These are phyloP conservation scores for Copidosoma floridanum DNA, from an alignment of 1,140 invertebrate species.

Conservation along the genomic window DNA sequence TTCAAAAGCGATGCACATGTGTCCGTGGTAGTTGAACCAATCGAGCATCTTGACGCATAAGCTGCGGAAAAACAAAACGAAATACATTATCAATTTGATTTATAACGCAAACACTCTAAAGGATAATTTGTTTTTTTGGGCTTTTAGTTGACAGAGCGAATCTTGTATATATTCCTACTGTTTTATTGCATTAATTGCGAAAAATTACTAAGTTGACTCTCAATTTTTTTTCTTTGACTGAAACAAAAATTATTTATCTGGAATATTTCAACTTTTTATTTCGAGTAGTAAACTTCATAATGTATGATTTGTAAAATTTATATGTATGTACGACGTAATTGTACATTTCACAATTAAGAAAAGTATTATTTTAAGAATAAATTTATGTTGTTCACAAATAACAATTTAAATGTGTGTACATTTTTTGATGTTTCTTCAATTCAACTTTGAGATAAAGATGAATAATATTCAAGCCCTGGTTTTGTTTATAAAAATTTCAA, in stretches of 20 bases:
- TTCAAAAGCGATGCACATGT: conserved; percentile 99
- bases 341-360: conserved; percentile 16
- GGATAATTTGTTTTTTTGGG: too few relatives aligned
- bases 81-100: too few relatives aligned
- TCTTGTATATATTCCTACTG: too few relatives aligned
- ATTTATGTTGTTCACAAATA: conserved; percentile 15
- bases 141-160: too few relatives aligned
- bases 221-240: not conserved
- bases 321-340: not conserved
- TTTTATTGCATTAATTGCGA: not conserved
- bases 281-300: conserved; percentile 1
- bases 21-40: conserved; percentile 99
- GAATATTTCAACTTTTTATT: conserved; percentile 3
- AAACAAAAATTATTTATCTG: conserved; percentile 7
- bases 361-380: conserved; percentile 26
- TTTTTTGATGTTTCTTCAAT: too few relatives aligned
- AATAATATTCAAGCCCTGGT: too few relatives aligned
- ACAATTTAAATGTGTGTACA: too few relatives aligned
- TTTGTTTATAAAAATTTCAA: too few relatives aligned
- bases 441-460: too few relatives aligned
- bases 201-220: conserved; percentile 8
- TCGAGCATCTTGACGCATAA: conserved; percentile 98
- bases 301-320: conserved; percentile 1
- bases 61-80: conserved; percentile 60
- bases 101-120: too few relatives aligned